Base-by-base conservation (phyloP, 2,113 vertebrate species). In the Antigone vipio region DNA sequence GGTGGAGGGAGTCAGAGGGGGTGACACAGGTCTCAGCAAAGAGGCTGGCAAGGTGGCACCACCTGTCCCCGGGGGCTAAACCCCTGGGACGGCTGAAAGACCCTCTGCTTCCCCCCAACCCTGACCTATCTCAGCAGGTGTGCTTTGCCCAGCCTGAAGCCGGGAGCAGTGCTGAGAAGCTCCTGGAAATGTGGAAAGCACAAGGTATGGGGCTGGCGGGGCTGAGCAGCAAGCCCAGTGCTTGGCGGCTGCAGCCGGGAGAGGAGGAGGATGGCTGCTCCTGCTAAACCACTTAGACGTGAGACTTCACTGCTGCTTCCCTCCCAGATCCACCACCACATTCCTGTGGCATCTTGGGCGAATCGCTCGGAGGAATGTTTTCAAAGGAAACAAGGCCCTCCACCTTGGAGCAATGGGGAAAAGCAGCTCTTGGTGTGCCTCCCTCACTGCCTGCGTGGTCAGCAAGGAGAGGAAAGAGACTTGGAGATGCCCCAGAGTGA, bases 331-430 rank as follows among this genome's bases (percentile, higher is more conserved):
- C 72, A 69, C 11, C 32, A 2, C 77, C 0, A 9, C 93, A 90
- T 95, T 97, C 95, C 92, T 95, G 92, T 13, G 85, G 96, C 85
- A 83, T 67, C 67, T 92, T 16, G 63, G 89, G 89, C 14, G 3
- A 58, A 42, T 21, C 1, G 3, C 80, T 72, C 0, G 0, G 18
- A 67, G 91, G 86, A 86, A 32, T 2, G 2, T 3, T 84, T 49
- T 88, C 82, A 88, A 83, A 34, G 82, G 88, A 30, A 92, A 23
- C 15, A 3, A 27, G 68, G 45, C 30, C 72, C 35, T 47, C 18
- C 0, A 1, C 58, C 79, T 9, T 6, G 0, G 56, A 89, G 47
- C 0, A 8, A 42, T 0, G 2, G 71, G 44, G 62, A 27, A 58
- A 59, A 56, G 58, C 92, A 55, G 64, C 67, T 45, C 53, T 6